phyloP scores from a whole-genome alignment of 2,888 invertebrate species.

The Volucella zonaria region DNA sequence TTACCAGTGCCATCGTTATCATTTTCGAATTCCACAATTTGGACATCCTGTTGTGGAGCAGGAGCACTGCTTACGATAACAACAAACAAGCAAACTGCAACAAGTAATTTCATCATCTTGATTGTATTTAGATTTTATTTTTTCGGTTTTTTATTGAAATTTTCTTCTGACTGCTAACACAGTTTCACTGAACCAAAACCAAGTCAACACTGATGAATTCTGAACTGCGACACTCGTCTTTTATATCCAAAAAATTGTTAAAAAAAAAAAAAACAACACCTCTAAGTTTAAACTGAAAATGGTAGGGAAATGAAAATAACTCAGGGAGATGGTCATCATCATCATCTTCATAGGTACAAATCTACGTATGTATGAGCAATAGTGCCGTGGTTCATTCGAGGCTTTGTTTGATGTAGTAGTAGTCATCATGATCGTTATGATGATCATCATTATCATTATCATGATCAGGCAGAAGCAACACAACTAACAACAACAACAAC shows the following conservation, averaged over 20 bases:
- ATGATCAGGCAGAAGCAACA: constrained; percentile 6
- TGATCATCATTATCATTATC: constrained; percentile 25
- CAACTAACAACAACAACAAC: constrained; percentile 37
- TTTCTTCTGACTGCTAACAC: constrained; percentile 17
- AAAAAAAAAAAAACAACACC: constrained; percentile 15
- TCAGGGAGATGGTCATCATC: constrained; percentile 73
- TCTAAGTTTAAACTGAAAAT: constrained; percentile 39
- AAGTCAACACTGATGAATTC: constrained; percentile 76
- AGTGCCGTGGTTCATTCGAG: background rate
- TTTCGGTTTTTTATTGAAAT: constrained; percentile 6
- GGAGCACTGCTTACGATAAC: constrained; percentile 75
- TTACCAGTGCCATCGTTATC: constrained; percentile 77
- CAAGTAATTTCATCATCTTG: constrained; percentile 75
- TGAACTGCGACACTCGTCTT: constrained; percentile 76
- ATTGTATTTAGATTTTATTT: constrained; percentile 33
- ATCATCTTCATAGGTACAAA: constrained; percentile 41
- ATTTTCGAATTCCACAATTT: constrained; percentile 74
- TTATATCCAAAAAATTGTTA: constrained; percentile 76
- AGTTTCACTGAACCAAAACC: constrained; percentile 68
- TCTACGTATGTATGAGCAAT: background rate
- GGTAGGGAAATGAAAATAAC: constrained; percentile 74
- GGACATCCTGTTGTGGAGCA: constrained; percentile 75
- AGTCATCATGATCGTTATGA: constrained; percentile 8
- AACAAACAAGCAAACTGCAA: constrained; percentile 74
- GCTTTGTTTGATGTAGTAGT: constrained; percentile 11